phyloP scores from a whole-genome alignment of 2,888 invertebrate genomes.

The Meta bourneti region DNA sequence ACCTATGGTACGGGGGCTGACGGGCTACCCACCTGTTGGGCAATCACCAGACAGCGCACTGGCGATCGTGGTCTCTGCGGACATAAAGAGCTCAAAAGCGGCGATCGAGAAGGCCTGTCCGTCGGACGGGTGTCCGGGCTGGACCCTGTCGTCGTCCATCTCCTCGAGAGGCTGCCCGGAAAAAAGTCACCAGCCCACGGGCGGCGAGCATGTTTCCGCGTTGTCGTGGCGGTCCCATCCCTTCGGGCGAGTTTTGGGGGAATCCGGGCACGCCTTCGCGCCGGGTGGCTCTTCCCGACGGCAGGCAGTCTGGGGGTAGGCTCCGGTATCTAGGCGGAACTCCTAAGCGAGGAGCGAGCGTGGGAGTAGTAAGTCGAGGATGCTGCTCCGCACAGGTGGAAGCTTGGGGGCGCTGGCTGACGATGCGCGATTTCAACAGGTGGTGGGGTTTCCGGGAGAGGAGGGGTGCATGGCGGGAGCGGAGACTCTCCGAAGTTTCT shows the following conservation, averaged over 20 bases:
- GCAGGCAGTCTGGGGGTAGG: constrained; percentile 21
- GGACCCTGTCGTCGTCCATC: too few relatives aligned
- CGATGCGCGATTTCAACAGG: constrained; percentile 45
- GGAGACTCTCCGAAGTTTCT: too few relatives aligned
- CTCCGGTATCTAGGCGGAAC: constrained; percentile 28
- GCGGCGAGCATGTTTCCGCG: too few relatives aligned
- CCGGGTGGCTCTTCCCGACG: constrained; percentile 33
- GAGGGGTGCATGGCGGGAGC: too few relatives aligned
- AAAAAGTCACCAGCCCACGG: too few relatives aligned
- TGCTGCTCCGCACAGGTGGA: not conserved
- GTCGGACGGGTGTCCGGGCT: not conserved
- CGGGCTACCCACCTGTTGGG: too few relatives aligned
- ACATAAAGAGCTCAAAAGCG: not conserved
- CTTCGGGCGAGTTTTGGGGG: constrained; percentile 7
- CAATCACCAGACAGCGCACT: too few relatives aligned
- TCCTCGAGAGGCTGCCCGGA: too few relatives aligned
- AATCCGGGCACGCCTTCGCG: constrained; percentile 50
- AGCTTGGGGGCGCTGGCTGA: constrained; percentile 62
- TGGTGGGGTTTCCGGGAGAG: constrained; percentile 17
- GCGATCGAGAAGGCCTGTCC: not conserved
- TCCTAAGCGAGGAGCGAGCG: constrained; percentile 45
- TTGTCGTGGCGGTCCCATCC: not conserved
- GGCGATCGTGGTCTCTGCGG: too few relatives aligned
- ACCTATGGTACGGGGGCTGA: too few relatives aligned
- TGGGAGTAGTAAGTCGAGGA: constrained; percentile 49